Evolutionary conservation across 2,888 invertebrate genomes (phyloP), one percentile per base, ranked within the genome.

Genomic region (Athalia cordata): DNA sequence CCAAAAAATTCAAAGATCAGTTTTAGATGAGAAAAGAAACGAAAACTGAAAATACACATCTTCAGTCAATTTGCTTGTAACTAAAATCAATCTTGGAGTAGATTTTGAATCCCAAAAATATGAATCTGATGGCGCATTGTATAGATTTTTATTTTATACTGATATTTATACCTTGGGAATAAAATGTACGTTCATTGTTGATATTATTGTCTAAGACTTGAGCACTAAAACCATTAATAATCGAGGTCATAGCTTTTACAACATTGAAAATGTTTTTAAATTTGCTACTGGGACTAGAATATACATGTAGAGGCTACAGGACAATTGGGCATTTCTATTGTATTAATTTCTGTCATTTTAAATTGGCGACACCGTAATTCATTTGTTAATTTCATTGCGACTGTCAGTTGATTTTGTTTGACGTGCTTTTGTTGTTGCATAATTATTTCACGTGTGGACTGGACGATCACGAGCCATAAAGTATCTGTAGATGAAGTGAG

Each of bases 391-490:
- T 72, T 72, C 29, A 2, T 4, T n/a, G n/a, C 11, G 47, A 74
- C 75, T 62, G 75, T 75, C 75, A 62, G 45, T 43, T 62, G 8
- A 50, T 49, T 61, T 68, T 43, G 15, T 11, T 49, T 62, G 29
- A 11, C 75, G 43, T 62, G 75, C 29, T 29, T 75, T 50, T 75
- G 64, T 75, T 64, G 43, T 75, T 75, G 75, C 75, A 75, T 75
- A 75, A 75, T 75, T 62, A 50, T 75, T 72, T 75, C 62, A 75
- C 62, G 75, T 75, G 75, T 9, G 50, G 62, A 67, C 9, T 66
- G 15, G 7, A 11, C 15, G 43, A 11, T 59, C 45, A 45, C 13
- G 13, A 59, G 47, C 72, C 59, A 59, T 72, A 43, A 15, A 59
- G 52, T 59, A 29, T 29, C 29, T n/a, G 45, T n/a, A 15, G 13